These are phyloP conservation scores for Pachycephus smyrnensis DNA, from an alignment of 2,888 invertebrate genomes.

Conservation along the genomic window DNA sequence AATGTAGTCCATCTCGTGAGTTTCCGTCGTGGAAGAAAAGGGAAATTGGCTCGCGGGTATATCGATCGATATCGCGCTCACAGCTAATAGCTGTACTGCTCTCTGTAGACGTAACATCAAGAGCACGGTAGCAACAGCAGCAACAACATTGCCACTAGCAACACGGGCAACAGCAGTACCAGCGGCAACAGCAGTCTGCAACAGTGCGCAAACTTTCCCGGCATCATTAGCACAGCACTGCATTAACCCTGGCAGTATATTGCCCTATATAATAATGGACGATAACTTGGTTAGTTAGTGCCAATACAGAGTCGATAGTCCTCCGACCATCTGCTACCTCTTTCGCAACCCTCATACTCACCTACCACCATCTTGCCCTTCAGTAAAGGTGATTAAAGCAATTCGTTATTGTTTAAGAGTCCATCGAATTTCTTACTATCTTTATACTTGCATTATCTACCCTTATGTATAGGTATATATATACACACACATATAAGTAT, in stretches of 20 bases:
- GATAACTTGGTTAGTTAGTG: conserved; percentile 59
- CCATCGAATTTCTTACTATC: neutral
- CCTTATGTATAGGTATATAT: too few relatives aligned
- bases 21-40: conserved; percentile 3
- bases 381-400: neutral
- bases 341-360: conserved; percentile 25
- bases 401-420: neutral
- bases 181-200: conserved; percentile 33
- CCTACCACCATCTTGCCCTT: neutral
- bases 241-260: conserved; percentile 22
- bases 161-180: neutral
- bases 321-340: conserved; percentile 54
- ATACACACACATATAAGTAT: neutral
- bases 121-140: neutral
- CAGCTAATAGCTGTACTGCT: neutral
- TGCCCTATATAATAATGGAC: conserved; percentile 53
- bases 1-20: neutral
- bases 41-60: neutral
- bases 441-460: neutral
- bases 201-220: conserved; percentile 44
- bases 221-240: conserved; percentile 48
- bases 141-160: neutral
- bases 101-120: neutral
- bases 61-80: neutral
- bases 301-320: conserved; percentile 59